Base-by-base conservation (phyloP, 2,888 invertebrate species). In the Arctia plantaginis region DNA sequence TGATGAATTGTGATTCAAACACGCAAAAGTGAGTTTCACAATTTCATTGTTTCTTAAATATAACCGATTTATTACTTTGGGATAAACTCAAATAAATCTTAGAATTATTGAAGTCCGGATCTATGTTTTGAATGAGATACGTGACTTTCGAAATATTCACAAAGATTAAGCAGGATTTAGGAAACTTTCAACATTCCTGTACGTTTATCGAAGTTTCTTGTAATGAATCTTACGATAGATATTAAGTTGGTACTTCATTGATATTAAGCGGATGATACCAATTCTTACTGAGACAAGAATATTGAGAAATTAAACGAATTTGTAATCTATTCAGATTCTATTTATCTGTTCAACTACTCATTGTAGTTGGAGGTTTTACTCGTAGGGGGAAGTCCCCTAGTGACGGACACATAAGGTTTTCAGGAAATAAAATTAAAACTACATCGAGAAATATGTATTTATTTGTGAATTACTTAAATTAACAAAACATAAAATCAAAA, bases 121-220 rank as follows among this genome's bases (percentile, higher is more conserved):
- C 68, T 51, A 69, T 23, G 35, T 33, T 33, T 68, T 7, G 68
- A 68, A 68, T 51, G n/a, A 35, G 41, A 62, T 62, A 62, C 41
- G 69, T 55, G 68, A 51, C 68, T 69, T 62, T 69, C 27, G 39
- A 41, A 69, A 59, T 62, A 62, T 69, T 69, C 27, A 59, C 39
- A 39, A 62, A 41, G 39, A 69, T 69, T 59, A 62, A 41, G n/a
- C 27, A 59, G 59, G 39, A 69, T 69, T 59, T 69, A 41, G n/a
- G 39, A 59, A 59, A 69, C 59, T 69, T 62, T 33, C 18, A 12
- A 59, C 15, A 27, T 33, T 33, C n/a, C 35, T 12, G 8, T n/a
- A n/a, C 6, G n/a, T 44, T 67, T 23, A 35, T n/a, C 35, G n/a
- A 69, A 55, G 68, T 69, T 51, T 55, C 51, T 55, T 51, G 23